Percentiles rank a stretch among this genome's conserved stretches.
phyloP scores from a whole-genome alignment of 2,113 vertebrate genomes.

The Xenopus borealis region DNA sequence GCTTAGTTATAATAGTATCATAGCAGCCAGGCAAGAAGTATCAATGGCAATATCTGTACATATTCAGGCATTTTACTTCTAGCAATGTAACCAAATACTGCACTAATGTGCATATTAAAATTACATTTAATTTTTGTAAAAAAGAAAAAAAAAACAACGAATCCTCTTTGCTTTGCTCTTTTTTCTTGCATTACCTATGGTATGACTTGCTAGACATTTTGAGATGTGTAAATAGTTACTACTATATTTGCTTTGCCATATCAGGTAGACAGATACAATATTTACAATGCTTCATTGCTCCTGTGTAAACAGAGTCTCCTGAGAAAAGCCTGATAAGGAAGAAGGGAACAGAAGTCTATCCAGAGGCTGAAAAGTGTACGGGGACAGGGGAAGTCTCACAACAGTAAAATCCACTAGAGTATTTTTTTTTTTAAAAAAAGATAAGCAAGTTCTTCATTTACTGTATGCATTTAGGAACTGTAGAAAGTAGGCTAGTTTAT shows the following conservation, averaged over 20 bases:
- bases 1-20: too few species aligned
- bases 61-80: too few species aligned
- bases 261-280: constrained; percentile 58
- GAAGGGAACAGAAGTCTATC: constrained; percentile 52
- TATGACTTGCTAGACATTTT: too few species aligned
- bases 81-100: too few species aligned
- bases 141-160: too few species aligned
- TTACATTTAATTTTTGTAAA: too few species aligned
- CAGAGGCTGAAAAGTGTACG: constrained; percentile 45
- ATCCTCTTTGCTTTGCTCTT: too few species aligned
- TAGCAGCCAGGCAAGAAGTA: too few species aligned
- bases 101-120: too few species aligned
- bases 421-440: constrained; percentile 61
- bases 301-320: constrained; percentile 53
- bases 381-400: constrained; percentile 49
- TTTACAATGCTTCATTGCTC: constrained; percentile 59
- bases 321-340: constrained; percentile 58
- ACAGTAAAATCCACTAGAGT: constrained; percentile 51
- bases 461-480: constrained; percentile 57
- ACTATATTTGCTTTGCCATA: constrained; percentile 57
- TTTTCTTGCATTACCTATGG: too few species aligned
- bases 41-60: too few species aligned
- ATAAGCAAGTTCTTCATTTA: constrained; percentile 56
- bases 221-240: constrained; percentile 36
- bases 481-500: constrained; percentile 54